Evolutionary conservation across 2,113 vertebrate species (phyloP), one percentile per base, ranked within the genome.

Genomic region (Cryptomyrus ogoouensis): DNA sequence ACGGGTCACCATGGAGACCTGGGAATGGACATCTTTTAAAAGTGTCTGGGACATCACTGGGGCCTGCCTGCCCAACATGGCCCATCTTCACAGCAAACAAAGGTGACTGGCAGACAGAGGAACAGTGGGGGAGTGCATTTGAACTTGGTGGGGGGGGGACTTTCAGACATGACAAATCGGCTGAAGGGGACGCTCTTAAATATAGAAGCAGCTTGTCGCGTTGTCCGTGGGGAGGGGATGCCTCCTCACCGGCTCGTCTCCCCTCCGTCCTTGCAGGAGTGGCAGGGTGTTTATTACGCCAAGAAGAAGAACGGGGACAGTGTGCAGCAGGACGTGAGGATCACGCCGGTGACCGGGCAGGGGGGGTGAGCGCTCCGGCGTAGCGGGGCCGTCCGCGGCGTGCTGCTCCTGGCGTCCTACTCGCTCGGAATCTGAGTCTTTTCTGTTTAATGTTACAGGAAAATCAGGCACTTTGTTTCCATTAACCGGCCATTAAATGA

Each of bases 391-490:
- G 19, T 2, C 9, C 15, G 27, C 0, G 3, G 27, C 42, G 6
- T 3, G 44, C 1, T 5, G 31, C 66, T 49, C 0, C 74, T 24
- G 88, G 46, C 88, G 35, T 89, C 21, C 24, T 6, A 91, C 58
- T 62, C 74, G 6, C 74, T 2, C 15, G 0, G 6, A 42, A 17
- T 39, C 70, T 77, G 27, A 35, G 70, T 35, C 31, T 31, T 7
- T 7, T 87, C 89, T 95, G 92, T 19, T 95, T 93, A 95, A 92
- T 88, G 93, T 94, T 95, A 88, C 96, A 99, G 98, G 95, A 99
- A 98, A 97, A 98, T 98, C 96, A 98, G 98, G 97, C 98, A 99
- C 97, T 99, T 98, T 97, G 98, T 99, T 98, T 99, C 97, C 94
- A 97, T 99, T 96, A 98, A 97, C 96, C 97, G 96, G 96, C 95